Evolutionary conservation across 2,797 vertebrate species (phyloP), one percentile per base, ranked within the genome.

Genomic region (Sebastes diploproa): DNA sequence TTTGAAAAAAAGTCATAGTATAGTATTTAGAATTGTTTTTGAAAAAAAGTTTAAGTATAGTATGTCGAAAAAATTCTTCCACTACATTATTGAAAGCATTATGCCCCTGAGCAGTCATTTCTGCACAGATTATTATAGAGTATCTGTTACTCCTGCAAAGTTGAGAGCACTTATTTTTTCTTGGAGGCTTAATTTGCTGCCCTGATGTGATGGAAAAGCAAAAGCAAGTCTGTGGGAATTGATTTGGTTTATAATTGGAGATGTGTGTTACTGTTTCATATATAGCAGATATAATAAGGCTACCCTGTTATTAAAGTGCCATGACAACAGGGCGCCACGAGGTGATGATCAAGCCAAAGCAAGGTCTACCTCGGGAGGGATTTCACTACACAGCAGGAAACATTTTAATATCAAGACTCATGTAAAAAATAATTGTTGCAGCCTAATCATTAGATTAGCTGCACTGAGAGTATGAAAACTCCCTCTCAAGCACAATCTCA

Each of bases 321-420:
- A 86, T 88, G 83, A 91, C 83, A 88, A 80, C 81, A 76, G 81
- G 82, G 62, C 36, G 67, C 83, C 74, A 80, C 66, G 78, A 90
- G 84, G 88, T 85, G 87, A 89, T 79, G 86, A 86, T 87, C 34
- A 81, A 75, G 42, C 73, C 61, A 66, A 75, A 65, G 61, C 71
- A 68, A 68, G 80, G 71, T 82, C 73, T 66, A 16, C 61, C 81
- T 68, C 38, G 69, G 72, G 54, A 67, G 63, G 52, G 55, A 70
- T 65, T 61, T 81, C n/a, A 72, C 77, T 38, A 18, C 42, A 46
- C 78, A 80, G 78, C 78, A 74, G 78, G 85, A 77, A 46, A 23
- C 73, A 76, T 80, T 86, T 87, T 87, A 85, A 80, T 87, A 80
- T 62, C 42, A 76, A 61, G 22, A 23, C 46, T 38, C 7, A 0